These are phyloP conservation scores for Ceramica pisi DNA, from an alignment of 2,888 invertebrate genomes.

Conservation along the genomic window DNA sequence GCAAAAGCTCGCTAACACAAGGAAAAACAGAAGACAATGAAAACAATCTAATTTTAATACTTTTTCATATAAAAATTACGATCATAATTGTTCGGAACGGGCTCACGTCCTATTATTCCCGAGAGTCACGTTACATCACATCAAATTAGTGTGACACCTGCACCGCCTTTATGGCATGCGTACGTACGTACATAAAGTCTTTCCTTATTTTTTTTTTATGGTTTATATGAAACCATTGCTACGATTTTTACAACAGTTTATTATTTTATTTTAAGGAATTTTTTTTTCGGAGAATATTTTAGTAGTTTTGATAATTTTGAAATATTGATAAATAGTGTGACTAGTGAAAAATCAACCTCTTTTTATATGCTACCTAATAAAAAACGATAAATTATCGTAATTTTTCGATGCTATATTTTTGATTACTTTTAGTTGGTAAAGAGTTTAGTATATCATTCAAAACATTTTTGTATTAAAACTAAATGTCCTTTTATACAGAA, in stretches of 20 bases:
- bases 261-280: too few species aligned
- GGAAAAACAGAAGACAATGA: neutral
- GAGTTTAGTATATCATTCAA: too few species aligned
- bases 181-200: neutral
- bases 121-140: conserved; percentile 49
- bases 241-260: too few species aligned
- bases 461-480: too few species aligned
- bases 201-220: neutral
- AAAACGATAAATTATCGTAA: too few species aligned
- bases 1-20: neutral
- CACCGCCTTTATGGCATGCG: conserved; percentile 28
- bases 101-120: conserved; percentile 47
- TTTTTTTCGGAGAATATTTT: neutral
- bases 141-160: conserved; percentile 59
- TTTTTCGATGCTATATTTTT: too few species aligned
- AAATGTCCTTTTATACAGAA: too few species aligned
- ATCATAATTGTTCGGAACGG: conserved; percentile 49
- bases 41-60: conserved; percentile 12
- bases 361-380: too few species aligned
- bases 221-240: neutral
- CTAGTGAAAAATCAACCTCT: too few species aligned
- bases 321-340: neutral
- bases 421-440: too few species aligned
- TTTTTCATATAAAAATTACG: conserved; percentile 44
- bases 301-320: too few species aligned